Evolutionary conservation across 2,888 invertebrate species (phyloP).

Genomic region (Dolichomitus sp.): DNA sequence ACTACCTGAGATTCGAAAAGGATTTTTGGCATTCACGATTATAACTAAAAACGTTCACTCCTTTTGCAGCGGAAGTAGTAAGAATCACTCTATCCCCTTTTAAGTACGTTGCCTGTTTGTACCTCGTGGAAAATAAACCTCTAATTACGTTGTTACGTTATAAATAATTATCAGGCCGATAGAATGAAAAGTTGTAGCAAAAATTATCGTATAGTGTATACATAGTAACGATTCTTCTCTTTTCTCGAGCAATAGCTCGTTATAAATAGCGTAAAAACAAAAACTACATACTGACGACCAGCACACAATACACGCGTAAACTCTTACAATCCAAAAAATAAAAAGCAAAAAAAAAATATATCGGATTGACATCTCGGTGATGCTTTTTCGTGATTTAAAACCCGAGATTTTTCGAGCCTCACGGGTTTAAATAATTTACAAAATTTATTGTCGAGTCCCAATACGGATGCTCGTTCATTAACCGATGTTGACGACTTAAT

Average conservation of each 20-base stretch:
- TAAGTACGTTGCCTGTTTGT: constrained; percentile 59
- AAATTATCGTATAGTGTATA: constrained; percentile 27
- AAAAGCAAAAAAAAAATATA: background rate
- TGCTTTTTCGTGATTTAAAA: background rate
- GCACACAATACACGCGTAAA: constrained; percentile 47
- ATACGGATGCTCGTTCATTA: constrained; percentile 31
- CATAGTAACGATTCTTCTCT: background rate
- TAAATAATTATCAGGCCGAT: constrained; percentile 1
- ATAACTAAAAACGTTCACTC: background rate
- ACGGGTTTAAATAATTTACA: constrained; percentile 34
- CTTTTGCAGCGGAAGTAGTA: constrained; percentile 24
- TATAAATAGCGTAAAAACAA: constrained; percentile 43
- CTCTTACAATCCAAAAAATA: constrained; percentile 16
- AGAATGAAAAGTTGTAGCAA: constrained; percentile 36
- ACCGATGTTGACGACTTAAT: constrained; percentile 1
- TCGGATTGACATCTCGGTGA: constrained; percentile 9
- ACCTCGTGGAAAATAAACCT: constrained; percentile 10
- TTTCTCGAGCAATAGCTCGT: constrained; percentile 50
- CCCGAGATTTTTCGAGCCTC: background rate
- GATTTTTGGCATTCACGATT: constrained; percentile 10
- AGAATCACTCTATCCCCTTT: constrained; percentile 8
- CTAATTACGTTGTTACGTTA: constrained; percentile 4
- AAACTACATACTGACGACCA: constrained; percentile 29
- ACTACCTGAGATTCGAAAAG: constrained; percentile 40
- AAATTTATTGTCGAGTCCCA: constrained; percentile 63